Evolutionary conservation across 30 jellyfish, hydroid and myxozoan genomes (phyloP).

Genomic region (Chrysaora quinquecirrha): DNA sequence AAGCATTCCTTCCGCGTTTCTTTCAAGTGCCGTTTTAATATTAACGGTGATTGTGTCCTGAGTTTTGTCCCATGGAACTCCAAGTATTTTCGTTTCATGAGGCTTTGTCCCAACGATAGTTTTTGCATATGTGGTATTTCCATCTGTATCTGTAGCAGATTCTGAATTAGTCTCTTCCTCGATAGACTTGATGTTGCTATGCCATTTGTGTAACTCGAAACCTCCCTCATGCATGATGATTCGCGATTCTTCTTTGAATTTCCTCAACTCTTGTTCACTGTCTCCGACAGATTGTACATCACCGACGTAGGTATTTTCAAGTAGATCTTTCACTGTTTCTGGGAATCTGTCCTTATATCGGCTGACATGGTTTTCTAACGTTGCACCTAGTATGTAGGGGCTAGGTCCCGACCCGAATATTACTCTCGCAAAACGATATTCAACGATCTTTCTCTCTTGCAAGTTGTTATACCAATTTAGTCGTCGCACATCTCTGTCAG

Average conservation of each 20-base stretch:
- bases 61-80: not conserved
- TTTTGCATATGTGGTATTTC: not conserved
- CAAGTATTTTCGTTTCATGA: not conserved
- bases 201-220: not conserved
- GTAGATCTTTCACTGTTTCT: constrained; percentile 6
- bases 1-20: not conserved
- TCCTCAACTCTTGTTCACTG: not conserved
- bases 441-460: constrained; percentile 5
- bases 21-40: not conserved
- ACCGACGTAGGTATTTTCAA: not conserved
- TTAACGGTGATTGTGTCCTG: not conserved
- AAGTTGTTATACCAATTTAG: constrained; percentile 44
- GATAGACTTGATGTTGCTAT: not conserved
- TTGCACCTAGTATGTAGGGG: constrained; percentile 65
- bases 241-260: not conserved
- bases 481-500: constrained; percentile 61
- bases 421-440: constrained; percentile 56
- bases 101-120: not conserved
- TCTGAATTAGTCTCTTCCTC: not conserved
- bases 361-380: constrained; percentile 26
- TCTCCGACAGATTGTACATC: not conserved
- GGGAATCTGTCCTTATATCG: not conserved
- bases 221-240: not conserved
- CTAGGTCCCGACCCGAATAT: constrained; percentile 54
- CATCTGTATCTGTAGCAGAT: too few species aligned